phyloP scores from a whole-genome alignment of 2,797 vertebrate species.

The Gouania willdenowi region DNA sequence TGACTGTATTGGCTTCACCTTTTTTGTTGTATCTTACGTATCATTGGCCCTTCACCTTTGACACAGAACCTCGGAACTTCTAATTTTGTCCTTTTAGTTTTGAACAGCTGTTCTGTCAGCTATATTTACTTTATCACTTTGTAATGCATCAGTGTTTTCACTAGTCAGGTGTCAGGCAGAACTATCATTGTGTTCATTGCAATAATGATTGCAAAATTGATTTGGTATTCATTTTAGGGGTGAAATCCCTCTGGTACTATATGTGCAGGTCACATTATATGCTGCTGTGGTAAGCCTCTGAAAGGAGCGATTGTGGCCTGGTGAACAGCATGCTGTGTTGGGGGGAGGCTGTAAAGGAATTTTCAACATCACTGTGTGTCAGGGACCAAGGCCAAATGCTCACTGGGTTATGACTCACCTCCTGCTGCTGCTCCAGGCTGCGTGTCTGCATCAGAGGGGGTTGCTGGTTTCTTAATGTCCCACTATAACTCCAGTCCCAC shows the following conservation, averaged over 20 bases:
- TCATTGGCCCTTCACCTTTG: constrained; percentile 24
- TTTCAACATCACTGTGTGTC: constrained; percentile 57
- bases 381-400: constrained; percentile 59
- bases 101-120: constrained; percentile 29
- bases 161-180: not conserved
- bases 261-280: constrained; percentile 38
- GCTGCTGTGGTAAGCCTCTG: constrained; percentile 38
- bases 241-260: constrained; percentile 34
- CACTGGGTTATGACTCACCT: constrained; percentile 46
- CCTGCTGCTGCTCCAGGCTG: constrained; percentile 19
- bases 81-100: constrained; percentile 39
- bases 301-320: constrained; percentile 68
- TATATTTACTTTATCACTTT: constrained; percentile 33
- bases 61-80: constrained; percentile 33
- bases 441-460: not conserved
- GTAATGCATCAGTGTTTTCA: not conserved
- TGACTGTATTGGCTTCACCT: constrained; percentile 3
- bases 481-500: constrained; percentile 1
- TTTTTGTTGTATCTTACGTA: constrained; percentile 17
- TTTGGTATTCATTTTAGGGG: constrained; percentile 55
- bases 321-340: constrained; percentile 34
- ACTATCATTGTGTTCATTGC: not conserved
- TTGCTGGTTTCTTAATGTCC: not conserved
- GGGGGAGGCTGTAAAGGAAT: constrained; percentile 61
- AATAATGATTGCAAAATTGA: constrained; percentile 10